phyloP scores from a whole-genome alignment of 1,140 invertebrate genomes.

The Himalopsyche phryganea region DNA sequence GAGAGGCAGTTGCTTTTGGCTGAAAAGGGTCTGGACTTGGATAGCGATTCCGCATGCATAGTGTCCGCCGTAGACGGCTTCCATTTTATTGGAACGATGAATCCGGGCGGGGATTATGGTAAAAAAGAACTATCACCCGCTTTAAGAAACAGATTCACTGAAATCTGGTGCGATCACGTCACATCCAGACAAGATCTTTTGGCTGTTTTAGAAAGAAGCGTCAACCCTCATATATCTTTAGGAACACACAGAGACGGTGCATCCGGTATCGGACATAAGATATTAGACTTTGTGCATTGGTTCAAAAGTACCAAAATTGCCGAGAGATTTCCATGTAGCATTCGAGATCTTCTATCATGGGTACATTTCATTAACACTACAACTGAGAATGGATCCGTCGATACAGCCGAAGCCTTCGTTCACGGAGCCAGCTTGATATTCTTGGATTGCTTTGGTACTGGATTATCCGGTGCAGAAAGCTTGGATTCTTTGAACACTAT shows the following conservation, averaged over 20 bases:
- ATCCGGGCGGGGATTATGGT: conserved; percentile 98
- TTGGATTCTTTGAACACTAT: conserved; percentile 51
- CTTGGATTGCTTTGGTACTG: conserved; percentile 82
- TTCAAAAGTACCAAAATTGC: conserved; percentile 70
- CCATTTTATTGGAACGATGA: conserved; percentile 97
- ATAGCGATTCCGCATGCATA: conserved; percentile 55
- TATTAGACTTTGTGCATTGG: conserved; percentile 81
- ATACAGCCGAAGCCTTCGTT: conserved; percentile 65
- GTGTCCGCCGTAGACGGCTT: conserved; percentile 75
- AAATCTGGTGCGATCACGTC: conserved; percentile 93
- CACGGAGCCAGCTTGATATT: conserved; percentile 91
- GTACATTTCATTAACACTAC: conserved; percentile 83
- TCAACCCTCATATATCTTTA: conserved; percentile 52
- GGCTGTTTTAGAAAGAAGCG: conserved; percentile 77
- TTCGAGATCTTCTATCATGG: conserved; percentile 92
- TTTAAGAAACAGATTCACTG: conserved; percentile 94
- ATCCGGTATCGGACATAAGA: conserved; percentile 61
- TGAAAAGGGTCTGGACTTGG: conserved; percentile 70
- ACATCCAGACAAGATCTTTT: conserved; percentile 68
- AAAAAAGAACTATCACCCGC: conserved; percentile 99
- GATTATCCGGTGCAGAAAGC: conserved; percentile 61
- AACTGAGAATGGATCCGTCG: conserved; percentile 48
- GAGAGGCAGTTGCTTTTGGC: conserved; percentile 87
- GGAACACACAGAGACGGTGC: conserved; percentile 55
- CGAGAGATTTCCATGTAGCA: conserved; percentile 78